Percentiles rank a stretch among this genome's conserved stretches.
Conservation (phyloP, 1,140 invertebrate species). For the Venustaconcha ellipsiformis region DNA sequence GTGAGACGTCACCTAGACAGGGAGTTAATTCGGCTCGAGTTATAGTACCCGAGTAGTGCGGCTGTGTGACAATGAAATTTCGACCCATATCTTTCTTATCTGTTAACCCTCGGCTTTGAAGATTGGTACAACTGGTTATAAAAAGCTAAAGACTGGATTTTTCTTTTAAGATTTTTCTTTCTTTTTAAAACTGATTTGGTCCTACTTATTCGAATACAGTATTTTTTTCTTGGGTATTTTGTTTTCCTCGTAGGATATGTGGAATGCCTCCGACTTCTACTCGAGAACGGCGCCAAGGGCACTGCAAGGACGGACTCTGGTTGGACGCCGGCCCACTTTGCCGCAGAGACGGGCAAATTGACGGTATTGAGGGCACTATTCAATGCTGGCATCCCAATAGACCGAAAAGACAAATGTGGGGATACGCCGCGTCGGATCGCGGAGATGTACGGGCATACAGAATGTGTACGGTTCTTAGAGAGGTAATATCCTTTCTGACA, state of each 20-base stretch:
- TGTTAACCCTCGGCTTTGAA: no score
- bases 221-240: background rate
- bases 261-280: constrained; percentile 58
- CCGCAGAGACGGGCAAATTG: constrained; percentile 61
- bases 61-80: no score
- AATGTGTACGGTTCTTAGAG: constrained; percentile 55
- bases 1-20: no score
- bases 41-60: no score
- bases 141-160: no score
- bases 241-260: constrained; percentile 54
- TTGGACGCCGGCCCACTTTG: constrained; percentile 67
- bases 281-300: constrained; percentile 60
- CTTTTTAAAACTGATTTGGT: no score
- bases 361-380: constrained; percentile 54
- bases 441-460: constrained; percentile 55
- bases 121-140: no score
- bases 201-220: no score
- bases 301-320: constrained; percentile 48
- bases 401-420: constrained; percentile 57
- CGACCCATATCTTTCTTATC: no score
- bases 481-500: constrained; percentile 35
- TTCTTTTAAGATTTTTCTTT: no score
- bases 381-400: constrained; percentile 47
- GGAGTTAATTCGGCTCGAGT: no score
- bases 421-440: constrained; percentile 56